phyloP scores from a whole-genome alignment of 2,888 invertebrate species.

The Vesta saturnalis region DNA sequence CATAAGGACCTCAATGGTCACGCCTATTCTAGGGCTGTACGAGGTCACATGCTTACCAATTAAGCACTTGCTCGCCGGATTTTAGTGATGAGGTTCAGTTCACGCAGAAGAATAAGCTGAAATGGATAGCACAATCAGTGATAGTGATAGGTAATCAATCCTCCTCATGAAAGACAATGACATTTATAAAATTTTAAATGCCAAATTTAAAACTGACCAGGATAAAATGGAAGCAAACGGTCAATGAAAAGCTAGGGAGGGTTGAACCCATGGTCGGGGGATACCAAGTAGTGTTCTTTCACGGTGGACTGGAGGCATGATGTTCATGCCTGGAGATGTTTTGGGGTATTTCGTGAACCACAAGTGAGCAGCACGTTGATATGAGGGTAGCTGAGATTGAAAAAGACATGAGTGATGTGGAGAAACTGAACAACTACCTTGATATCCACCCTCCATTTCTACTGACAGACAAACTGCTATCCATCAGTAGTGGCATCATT shows the following conservation, averaged over 20 bases:
- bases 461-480: slow-evolving; percentile 23
- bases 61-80: neutral
- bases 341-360: slow-evolving; percentile 12
- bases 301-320: slow-evolving; percentile 40
- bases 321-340: slow-evolving; percentile 42
- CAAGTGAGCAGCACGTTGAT: slow-evolving; percentile 27
- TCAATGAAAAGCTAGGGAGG: slow-evolving; percentile 47
- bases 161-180: too few species aligned
- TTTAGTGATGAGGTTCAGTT: neutral
- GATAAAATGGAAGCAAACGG: slow-evolving; percentile 9
- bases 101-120: neutral
- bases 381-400: neutral
- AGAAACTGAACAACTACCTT: neutral
- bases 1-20: neutral
- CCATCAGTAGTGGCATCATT: slow-evolving; percentile 36
- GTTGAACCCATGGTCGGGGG: slow-evolving; percentile 38
- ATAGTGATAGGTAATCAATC: neutral
- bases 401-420: neutral
- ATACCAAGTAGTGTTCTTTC: slow-evolving; percentile 36
- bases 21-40: too few species aligned
- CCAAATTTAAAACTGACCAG: too few species aligned
- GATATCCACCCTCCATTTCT: neutral
- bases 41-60: too few species aligned
- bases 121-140: neutral
- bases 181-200: neutral